Base-by-base conservation (phyloP, 2,797 vertebrate species). In the Brotula barbata region DNA sequence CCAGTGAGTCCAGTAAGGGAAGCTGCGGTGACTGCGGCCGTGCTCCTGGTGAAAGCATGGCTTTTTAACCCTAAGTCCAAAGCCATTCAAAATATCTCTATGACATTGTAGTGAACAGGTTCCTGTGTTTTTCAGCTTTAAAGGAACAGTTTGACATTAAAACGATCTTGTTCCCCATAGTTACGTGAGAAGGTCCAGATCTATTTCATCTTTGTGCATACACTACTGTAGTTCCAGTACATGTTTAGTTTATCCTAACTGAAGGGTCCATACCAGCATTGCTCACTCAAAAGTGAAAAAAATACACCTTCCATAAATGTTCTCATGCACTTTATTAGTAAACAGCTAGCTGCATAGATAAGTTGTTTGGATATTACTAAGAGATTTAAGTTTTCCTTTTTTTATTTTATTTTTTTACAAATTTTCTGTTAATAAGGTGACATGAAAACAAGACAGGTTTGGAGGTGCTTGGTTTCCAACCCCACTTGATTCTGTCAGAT, bases 1-100 rank as follows among this genome's bases (percentile, higher is more conserved):
- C 36, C 95, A 96, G 90, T 98, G 91, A 96, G 49, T 16, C 67
- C 71, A 25, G 11, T 53, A 69, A n/a, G 48, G 15, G 44, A 57
- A 56, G 6, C 57, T 45, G n/a, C 33, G 3, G 2, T 33, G 59
- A 58, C 64, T 72, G 52, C 43, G 71, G 61, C 67, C 60, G 50
- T 55, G 66, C 66, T 48, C 14, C n/a, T 8, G 28, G 23, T 21
- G 25, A 45, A 34, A 31, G 58, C 33, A 48, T 48, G 56, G 76
- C 58, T 64, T 65, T 73, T 75, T 28, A 67, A 33, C 55, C 39
- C 16, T 8, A 58, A 34, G 56, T 60, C 63, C 49, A n/a, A 52
- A 73, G 65, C 70, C 72, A 34, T 54, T 77, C 33, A 51, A 14
- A 54, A 43, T 54, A 66, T 57, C 67, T 31, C 44, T 78, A 53